phyloP scores from a whole-genome alignment of 2,888 invertebrate species.

The Troilus luridus region DNA sequence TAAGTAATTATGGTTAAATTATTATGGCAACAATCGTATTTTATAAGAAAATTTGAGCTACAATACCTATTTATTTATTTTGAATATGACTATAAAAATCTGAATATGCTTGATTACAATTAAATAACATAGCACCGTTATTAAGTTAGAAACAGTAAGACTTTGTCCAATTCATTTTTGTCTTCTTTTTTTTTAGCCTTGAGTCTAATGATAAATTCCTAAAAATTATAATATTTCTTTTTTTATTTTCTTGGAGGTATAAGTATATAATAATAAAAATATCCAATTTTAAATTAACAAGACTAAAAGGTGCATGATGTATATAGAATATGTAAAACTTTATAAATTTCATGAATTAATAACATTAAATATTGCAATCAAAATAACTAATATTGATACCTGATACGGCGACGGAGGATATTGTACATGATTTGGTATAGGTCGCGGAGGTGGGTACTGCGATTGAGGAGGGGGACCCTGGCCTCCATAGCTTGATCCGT shows the following conservation, averaged over 20 bases:
- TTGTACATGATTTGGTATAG: slow-evolving; percentile 70
- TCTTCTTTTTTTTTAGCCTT: too few species aligned
- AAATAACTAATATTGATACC: slow-evolving; percentile 62
- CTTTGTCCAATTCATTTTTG: too few species aligned
- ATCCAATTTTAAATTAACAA: not conserved
- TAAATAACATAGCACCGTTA: too few species aligned
- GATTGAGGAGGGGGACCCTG: slow-evolving; percentile 72
- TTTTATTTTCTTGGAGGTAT: not conserved
- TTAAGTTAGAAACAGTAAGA: too few species aligned
- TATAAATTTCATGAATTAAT: not conserved
- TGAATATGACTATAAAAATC: too few species aligned
- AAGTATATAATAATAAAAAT: not conserved
- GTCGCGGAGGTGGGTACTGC: slow-evolving; percentile 69
- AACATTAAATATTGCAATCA: not conserved
- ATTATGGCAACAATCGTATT: not conserved
- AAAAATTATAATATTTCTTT: not conserved
- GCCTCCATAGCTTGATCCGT: slow-evolving; percentile 72
- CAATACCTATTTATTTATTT: too few species aligned
- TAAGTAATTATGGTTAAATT: too few species aligned
- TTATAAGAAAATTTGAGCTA: not conserved
- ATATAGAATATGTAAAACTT: not conserved
- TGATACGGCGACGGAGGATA: slow-evolving; percentile 70
- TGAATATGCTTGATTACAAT: too few species aligned
- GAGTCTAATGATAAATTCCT: not conserved
- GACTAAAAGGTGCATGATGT: not conserved